Evolutionary conservation across 2,888 invertebrate genomes (phyloP), one percentile per base, ranked within the genome.

Genomic region (Linnaemya tessellans): DNA sequence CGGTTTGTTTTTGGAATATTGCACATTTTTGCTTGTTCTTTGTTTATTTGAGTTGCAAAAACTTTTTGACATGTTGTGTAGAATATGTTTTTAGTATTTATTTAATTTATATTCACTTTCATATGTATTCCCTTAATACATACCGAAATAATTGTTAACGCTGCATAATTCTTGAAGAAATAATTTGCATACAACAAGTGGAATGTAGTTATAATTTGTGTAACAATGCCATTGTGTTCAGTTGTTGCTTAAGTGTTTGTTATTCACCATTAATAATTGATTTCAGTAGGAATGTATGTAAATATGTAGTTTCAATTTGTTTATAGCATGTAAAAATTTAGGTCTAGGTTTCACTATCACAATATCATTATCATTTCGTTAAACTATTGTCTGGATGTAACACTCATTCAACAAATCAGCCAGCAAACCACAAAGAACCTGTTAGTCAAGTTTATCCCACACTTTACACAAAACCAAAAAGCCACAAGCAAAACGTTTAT

Each of bases 371-470:
- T 41, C 46, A 30, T 30, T 30, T 3, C 30, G 5, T n/a, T 10
- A 7, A 78, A 38, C 51, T 30, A 41, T 10, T 22, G 60, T 62
- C 30, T 60, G 8, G 49, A n/a, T 51, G 13, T 38, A n/a, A 18
- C 38, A 51, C 20, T 9, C 67, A 67, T 54, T 9, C 35, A 58
- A 35, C 25, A 58, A 54, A 64, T n/a, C 46, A 62, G 25, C 10
- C 35, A 35, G 25, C 5, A 20, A 65, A 62, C 60, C 78, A 70
- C 74, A 80, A 43, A 74, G 49, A 74, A 80, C 80, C 80, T 51
- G 80, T 80, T 79, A 60, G 78, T 62, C 78, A 60, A 51, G 78
- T 80, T 60, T 56, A 74, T 74, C 80, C 80, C 60, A 74, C 81
- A 81, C 81, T 54, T 60, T 62, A 25, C 41, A 35, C 35, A 68